Conservation (phyloP, 2,113 vertebrate genomes). For the Rhabdornis inornatus region DNA sequence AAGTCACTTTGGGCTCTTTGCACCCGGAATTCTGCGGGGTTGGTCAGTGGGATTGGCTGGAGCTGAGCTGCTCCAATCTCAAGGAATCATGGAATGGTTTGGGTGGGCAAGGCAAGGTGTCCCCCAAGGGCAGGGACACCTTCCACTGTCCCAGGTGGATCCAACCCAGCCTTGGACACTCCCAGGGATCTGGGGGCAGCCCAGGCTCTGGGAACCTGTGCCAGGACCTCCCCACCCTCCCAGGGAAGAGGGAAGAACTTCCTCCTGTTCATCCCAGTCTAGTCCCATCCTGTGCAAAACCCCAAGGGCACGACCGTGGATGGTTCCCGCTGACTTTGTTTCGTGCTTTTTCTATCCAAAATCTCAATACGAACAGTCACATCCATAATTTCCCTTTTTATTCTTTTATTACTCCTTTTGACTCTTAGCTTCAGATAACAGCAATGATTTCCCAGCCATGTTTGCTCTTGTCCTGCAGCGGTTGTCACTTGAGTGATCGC, state of each 20-base stretch:
- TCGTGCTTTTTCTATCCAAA: background rate
- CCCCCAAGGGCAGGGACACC: background rate
- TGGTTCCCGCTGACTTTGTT: background rate
- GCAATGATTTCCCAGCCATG: background rate
- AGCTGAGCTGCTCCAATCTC: background rate
- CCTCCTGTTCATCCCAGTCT: background rate
- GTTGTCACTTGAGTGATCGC: background rate
- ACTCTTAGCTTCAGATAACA: fast-evolving
- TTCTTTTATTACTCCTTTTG: background rate
- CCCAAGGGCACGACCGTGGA: fast-evolving
- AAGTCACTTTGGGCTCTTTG: background rate
- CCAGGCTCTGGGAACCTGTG: background rate
- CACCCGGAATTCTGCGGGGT: background rate
- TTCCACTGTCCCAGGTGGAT: fast-evolving
- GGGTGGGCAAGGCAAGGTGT: no score
- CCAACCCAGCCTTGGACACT: background rate
- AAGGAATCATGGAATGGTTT: background rate
- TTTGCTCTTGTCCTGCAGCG: background rate
- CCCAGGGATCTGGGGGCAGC: background rate
- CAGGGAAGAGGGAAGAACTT: background rate
- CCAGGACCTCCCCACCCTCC: background rate
- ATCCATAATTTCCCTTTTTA: fast-evolving
- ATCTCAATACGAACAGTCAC: fast-evolving
- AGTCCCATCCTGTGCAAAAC: background rate
- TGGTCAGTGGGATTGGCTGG: background rate